Conservation (phyloP, 2,797 vertebrate genomes). For the Chanos chanos region DNA sequence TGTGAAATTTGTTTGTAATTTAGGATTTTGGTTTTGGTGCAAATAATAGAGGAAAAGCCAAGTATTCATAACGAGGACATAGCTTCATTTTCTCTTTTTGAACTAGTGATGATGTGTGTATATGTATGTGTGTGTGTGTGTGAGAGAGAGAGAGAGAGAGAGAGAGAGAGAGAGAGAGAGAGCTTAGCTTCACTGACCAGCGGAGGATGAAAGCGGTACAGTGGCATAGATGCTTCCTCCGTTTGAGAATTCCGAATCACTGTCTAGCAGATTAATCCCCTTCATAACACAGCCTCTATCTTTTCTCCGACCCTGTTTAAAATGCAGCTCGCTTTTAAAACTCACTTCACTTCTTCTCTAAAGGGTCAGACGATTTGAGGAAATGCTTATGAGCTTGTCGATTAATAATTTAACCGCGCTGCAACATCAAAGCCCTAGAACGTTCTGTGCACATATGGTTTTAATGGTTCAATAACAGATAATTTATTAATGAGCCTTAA, state of each 20-base stretch:
- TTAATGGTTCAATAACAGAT: conserved; percentile 69
- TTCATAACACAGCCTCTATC: conserved; percentile 26
- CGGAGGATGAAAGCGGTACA: conserved; percentile 18
- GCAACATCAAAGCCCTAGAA: conserved; percentile 65
- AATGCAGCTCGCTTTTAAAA: conserved; percentile 50
- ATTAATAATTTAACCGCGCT: conserved; percentile 69
- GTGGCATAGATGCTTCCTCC: conserved; percentile 13
- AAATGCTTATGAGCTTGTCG: conserved; percentile 63
- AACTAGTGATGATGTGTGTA: no score
- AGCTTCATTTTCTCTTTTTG: no score
- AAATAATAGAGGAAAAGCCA: no score
- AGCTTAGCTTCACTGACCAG: conserved; percentile 14
- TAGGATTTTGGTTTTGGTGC: background rate
- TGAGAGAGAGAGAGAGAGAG: no score
- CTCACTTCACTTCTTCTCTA: conserved; percentile 31
- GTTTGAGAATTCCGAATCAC: conserved; percentile 16
- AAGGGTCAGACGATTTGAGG: conserved; percentile 64
- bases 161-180: no score
- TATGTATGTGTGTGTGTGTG: background rate
- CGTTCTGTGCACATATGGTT: conserved; percentile 62
- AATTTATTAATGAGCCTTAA: conserved; percentile 71
- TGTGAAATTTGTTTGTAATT: background rate
- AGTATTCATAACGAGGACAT: no score
- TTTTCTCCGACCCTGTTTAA: conserved; percentile 50
- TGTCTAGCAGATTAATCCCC: conserved; percentile 21